Percentiles rank a stretch among this genome's conserved stretches.
phyloP scores from a whole-genome alignment of 2,113 vertebrate genomes.

The Anoura caudifer region DNA sequence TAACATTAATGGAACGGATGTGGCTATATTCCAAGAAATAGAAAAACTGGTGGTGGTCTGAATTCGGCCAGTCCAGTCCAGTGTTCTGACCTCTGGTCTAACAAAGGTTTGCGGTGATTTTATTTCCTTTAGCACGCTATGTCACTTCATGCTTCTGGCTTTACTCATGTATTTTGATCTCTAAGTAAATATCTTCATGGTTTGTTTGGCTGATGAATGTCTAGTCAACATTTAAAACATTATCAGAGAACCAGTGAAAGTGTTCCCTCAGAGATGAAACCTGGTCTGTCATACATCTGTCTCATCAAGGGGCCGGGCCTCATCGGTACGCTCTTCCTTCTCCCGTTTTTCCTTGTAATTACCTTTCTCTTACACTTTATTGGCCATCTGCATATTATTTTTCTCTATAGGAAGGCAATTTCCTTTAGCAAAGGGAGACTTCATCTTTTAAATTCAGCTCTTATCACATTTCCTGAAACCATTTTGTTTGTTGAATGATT shows the following conservation, averaged over 20 bases:
- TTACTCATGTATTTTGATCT: not conserved
- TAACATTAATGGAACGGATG: not conserved
- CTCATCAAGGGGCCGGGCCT: rapidly evolving
- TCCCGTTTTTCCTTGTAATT: not conserved
- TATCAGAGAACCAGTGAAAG: not conserved
- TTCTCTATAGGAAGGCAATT: not conserved
- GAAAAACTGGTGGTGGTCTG: not conserved
- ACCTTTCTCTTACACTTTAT: not conserved
- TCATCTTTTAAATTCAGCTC: not conserved
- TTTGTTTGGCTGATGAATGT: not conserved
- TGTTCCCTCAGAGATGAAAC: not conserved
- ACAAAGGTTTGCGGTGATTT: not conserved
- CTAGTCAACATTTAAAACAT: not conserved
- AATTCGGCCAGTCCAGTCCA: rapidly evolving
- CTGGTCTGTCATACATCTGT: not conserved
- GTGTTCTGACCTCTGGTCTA: not conserved
- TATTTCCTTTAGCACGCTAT: not conserved
- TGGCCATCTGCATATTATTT: not conserved
- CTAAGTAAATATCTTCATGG: not conserved
- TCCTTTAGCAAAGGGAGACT: not conserved
- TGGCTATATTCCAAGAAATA: not conserved
- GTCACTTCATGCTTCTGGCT: not conserved
- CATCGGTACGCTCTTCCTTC: not conserved
- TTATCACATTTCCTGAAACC: not conserved
- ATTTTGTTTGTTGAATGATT: not conserved